phyloP scores from a whole-genome alignment of 2,113 vertebrate genomes.

The Ophiodon elongatus region DNA sequence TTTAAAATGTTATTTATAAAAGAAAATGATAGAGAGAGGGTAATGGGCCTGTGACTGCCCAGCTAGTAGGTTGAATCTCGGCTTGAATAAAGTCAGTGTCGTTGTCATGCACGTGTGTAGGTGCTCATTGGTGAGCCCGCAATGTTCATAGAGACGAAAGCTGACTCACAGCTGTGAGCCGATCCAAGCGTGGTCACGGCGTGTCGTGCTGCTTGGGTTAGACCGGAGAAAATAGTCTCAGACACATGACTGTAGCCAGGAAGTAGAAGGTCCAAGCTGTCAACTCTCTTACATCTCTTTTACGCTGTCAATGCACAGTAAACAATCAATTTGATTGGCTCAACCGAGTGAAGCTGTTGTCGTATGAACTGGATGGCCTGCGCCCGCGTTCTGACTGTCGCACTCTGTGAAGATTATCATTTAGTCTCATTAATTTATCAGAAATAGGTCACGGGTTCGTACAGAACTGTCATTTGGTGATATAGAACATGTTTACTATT shows the following conservation, averaged over 20 bases:
- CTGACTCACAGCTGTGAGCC: too few relatives aligned
- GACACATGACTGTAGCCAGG: neutral
- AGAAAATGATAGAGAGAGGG: neutral
- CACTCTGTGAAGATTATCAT: neutral
- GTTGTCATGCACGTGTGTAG: neutral
- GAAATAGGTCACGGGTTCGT: neutral
- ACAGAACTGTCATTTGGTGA: neutral
- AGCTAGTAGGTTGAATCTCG: too few relatives aligned
- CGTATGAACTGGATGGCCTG: neutral
- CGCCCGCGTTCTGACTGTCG: neutral
- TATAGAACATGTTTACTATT: constrained; percentile 20
- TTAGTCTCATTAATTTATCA: neutral
- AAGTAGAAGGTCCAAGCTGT: neutral
- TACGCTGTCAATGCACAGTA: neutral
- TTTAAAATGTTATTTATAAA: neutral
- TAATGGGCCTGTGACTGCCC: too few relatives aligned
- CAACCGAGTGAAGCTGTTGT: too few relatives aligned
- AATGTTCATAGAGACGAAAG: too few relatives aligned
- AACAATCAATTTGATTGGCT: neutral
- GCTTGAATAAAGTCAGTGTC: neutral
- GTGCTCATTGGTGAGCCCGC: neutral
- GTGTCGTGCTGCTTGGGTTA: neutral
- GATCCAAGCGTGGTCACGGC: too few relatives aligned
- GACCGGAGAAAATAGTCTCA: neutral
- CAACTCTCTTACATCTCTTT: neutral